Percentiles rank a stretch among this genome's conserved stretches.
phyloP scores from a whole-genome alignment of 1,140 invertebrate genomes.

The Drosophila micromelanica region DNA sequence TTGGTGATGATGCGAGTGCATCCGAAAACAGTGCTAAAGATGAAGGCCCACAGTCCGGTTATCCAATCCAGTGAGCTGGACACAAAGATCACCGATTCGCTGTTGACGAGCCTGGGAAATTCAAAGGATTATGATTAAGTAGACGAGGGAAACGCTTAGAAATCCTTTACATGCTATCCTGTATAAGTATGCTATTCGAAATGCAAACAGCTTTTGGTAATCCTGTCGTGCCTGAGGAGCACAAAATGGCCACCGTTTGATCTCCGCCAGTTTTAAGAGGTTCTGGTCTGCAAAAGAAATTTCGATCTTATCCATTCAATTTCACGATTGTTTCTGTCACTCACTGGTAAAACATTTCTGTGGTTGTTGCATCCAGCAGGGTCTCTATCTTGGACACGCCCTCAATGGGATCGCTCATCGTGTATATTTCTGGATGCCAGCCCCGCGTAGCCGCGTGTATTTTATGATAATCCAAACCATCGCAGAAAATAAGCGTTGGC shows the following conservation, averaged over 20 bases:
- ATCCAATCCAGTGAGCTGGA: slow-evolving; percentile 77
- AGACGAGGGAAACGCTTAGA: too few relatives aligned
- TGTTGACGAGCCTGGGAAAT: slow-evolving; percentile 47
- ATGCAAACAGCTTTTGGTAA: slow-evolving; percentile 91
- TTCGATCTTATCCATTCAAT: neutral
- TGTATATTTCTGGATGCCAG: slow-evolving; percentile 68
- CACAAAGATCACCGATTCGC: slow-evolving; percentile 57
- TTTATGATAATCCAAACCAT: slow-evolving; percentile 69
- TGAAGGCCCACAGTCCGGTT: slow-evolving; percentile 61
- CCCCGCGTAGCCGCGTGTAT: slow-evolving; percentile 47
- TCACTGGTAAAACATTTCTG: slow-evolving; percentile 69
- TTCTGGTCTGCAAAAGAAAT: slow-evolving; percentile 48
- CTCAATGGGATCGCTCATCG: slow-evolving; percentile 52
- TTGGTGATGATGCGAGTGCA: slow-evolving; percentile 68
- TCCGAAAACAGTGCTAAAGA: slow-evolving; percentile 54
- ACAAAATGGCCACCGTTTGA: slow-evolving; percentile 82
- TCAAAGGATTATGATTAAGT: neutral
- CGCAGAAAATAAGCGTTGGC: slow-evolving; percentile 71
- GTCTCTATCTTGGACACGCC: slow-evolving; percentile 64
- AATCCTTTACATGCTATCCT: slow-evolving; percentile 56
- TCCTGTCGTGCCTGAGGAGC: slow-evolving; percentile 91
- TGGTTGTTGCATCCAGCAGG: slow-evolving; percentile 57
- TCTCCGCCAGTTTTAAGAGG: slow-evolving; percentile 53
- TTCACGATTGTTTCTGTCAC: slow-evolving; percentile 1
- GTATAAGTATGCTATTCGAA: slow-evolving; percentile 85